These are phyloP conservation scores for Pao palembangensis DNA, from an alignment of 2,113 vertebrate genomes.

Conservation along the genomic window DNA sequence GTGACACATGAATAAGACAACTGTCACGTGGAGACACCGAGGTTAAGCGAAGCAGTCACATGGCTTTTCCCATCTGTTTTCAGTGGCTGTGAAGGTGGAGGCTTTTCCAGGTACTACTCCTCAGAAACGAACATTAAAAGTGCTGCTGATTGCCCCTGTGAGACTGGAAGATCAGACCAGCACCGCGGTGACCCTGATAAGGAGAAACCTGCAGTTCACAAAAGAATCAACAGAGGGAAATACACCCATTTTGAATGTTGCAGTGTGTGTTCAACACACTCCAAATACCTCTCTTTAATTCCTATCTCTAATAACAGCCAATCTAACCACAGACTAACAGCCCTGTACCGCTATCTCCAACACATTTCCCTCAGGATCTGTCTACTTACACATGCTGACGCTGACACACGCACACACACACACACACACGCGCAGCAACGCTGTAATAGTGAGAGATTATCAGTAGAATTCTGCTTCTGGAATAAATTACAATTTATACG, in stretches of 20 bases:
- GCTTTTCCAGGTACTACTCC: too few species aligned
- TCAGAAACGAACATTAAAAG: too few species aligned
- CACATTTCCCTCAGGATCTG: conserved; percentile 39
- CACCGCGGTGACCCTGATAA: too few species aligned
- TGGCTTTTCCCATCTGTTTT: too few species aligned
- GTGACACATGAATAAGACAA: conserved; percentile 1
- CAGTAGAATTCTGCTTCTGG: conserved; percentile 28
- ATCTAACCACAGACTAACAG: conserved; percentile 58
- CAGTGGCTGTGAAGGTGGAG: too few species aligned
- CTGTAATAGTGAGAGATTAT: not conserved
- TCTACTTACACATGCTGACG: conserved; percentile 16
- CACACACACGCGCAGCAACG: conserved; percentile 10
- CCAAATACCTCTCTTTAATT: conserved; percentile 11
- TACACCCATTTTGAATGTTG: too few species aligned
- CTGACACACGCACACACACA: conserved; percentile 26
- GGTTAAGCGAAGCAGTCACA: not conserved
- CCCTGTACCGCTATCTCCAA: conserved; percentile 46
- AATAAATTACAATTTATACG: conserved; percentile 60
- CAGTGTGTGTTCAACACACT: not conserved
- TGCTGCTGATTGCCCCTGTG: too few species aligned
- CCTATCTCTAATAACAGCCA: conserved; percentile 55
- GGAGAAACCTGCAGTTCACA: too few species aligned
- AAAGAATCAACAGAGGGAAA: too few species aligned
- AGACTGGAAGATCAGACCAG: too few species aligned
- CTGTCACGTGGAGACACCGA: conserved; percentile 6